These are phyloP conservation scores for Polypedilum pembai DNA, from an alignment of 1,140 invertebrate species.

Conservation along the genomic window DNA sequence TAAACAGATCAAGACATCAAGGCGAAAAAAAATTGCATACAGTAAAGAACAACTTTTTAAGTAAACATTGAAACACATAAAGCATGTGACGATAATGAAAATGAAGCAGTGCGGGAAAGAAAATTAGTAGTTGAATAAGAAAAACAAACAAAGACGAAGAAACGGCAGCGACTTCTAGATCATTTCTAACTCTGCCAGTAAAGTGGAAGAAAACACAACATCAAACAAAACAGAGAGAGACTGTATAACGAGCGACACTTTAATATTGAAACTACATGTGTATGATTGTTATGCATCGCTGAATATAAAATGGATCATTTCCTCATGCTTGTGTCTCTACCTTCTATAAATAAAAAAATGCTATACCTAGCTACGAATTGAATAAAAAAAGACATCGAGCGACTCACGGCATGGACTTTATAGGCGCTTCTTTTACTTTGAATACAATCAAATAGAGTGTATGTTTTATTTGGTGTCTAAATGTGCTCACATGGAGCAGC, in stretches of 20 bases:
- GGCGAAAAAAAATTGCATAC: too few relatives aligned
- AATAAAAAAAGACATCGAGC: too few relatives aligned
- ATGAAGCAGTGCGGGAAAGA: not conserved
- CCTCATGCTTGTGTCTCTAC: conserved; percentile 22
- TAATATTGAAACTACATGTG: not conserved
- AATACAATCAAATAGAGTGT: too few relatives aligned
- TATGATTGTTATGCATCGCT: conserved; percentile 27
- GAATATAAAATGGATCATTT: conserved; percentile 28
- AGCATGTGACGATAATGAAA: not conserved
- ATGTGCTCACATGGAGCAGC: too few relatives aligned
- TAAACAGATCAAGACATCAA: too few relatives aligned
- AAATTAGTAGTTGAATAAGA: not conserved
- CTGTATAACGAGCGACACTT: not conserved
- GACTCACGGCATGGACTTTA: too few relatives aligned
- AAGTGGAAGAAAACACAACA: conserved; percentile 25
- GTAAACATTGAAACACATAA: conserved; percentile 11
- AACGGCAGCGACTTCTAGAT: conserved; percentile 4
- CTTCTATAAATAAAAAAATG: conserved; percentile 7
- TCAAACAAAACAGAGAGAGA: not conserved
- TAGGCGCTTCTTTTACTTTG: too few relatives aligned
- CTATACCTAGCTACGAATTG: not conserved
- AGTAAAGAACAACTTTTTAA: too few relatives aligned
- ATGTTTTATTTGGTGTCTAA: too few relatives aligned
- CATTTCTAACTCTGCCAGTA: not conserved
- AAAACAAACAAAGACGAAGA: not conserved